Evolutionary conservation across 2,113 vertebrate species (phyloP).

Genomic region (Tachycineta bicolor): DNA sequence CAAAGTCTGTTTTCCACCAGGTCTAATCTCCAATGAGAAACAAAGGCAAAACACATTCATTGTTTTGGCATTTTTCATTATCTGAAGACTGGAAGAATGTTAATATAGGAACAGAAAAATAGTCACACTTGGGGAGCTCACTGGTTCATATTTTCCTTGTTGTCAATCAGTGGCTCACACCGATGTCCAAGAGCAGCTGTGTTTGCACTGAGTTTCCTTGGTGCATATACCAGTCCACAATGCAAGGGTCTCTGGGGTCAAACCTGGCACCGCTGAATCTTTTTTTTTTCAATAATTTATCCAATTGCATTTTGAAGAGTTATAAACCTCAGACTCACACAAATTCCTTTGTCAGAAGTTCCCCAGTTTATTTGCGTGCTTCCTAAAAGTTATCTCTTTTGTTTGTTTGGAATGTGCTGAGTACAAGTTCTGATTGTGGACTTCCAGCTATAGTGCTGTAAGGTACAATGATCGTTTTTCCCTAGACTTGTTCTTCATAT

Average conservation of each 20-base stretch:
- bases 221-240: neutral
- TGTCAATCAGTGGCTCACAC: neutral
- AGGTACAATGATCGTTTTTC: neutral
- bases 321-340: neutral
- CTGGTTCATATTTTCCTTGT: neutral
- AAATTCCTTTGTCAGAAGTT: neutral
- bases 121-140: neutral
- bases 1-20: neutral
- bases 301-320: neutral
- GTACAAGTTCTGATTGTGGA: neutral
- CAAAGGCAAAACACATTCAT: neutral
- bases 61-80: neutral
- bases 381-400: neutral
- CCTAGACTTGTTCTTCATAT: neutral
- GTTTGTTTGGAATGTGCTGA: neutral
- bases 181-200: neutral
- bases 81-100: neutral
- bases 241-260: neutral
- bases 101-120: neutral
- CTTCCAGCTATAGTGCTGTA: neutral
- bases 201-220: neutral
- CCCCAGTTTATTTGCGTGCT: neutral
- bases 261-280: neutral
- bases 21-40: neutral
- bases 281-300: neutral